phyloP scores from a whole-genome alignment of 1,140 invertebrate species.

The Eumaeus atala region DNA sequence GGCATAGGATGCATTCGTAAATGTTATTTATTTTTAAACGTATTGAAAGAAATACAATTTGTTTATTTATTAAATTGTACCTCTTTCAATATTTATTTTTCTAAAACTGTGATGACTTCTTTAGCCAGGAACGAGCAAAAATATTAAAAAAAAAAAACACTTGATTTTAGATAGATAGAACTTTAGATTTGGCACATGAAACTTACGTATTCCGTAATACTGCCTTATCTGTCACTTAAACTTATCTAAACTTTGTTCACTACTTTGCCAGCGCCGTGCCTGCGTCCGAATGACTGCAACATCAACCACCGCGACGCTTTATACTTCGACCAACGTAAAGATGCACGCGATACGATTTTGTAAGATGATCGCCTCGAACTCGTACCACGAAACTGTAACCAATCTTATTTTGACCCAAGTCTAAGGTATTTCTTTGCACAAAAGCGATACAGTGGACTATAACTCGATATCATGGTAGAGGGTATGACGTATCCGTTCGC shows the following conservation, averaged over 20 bases:
- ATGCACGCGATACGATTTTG: slow-evolving; percentile 63
- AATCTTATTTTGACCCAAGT: slow-evolving; percentile 18
- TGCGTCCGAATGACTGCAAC: slow-evolving; percentile 61
- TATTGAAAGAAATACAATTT: neutral
- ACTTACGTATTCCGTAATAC: slow-evolving; percentile 57
- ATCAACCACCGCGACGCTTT: slow-evolving; percentile 59
- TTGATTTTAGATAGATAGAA: slow-evolving; percentile 1
- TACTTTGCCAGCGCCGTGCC: slow-evolving; percentile 60
- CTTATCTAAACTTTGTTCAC: slow-evolving; percentile 39
- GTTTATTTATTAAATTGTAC: neutral
- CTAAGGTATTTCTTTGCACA: slow-evolving; percentile 15
- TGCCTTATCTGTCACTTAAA: slow-evolving; percentile 48
- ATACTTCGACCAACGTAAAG: slow-evolving; percentile 67
- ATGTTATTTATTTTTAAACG: neutral
- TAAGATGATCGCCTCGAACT: slow-evolving; percentile 56
- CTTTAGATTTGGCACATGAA: slow-evolving; percentile 26
- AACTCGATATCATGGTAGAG: slow-evolving; percentile 37
- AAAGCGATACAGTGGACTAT: slow-evolving; percentile 11
- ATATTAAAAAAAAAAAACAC: neutral
- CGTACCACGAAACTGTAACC: slow-evolving; percentile 42
- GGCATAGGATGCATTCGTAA: neutral
- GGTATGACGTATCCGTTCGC: slow-evolving; percentile 44
- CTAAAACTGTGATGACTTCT: neutral
- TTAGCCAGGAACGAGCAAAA: neutral
- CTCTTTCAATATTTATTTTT: neutral